Conservation (phyloP, 2,797 vertebrate genomes). For the Mormyrops boulengeri region DNA sequence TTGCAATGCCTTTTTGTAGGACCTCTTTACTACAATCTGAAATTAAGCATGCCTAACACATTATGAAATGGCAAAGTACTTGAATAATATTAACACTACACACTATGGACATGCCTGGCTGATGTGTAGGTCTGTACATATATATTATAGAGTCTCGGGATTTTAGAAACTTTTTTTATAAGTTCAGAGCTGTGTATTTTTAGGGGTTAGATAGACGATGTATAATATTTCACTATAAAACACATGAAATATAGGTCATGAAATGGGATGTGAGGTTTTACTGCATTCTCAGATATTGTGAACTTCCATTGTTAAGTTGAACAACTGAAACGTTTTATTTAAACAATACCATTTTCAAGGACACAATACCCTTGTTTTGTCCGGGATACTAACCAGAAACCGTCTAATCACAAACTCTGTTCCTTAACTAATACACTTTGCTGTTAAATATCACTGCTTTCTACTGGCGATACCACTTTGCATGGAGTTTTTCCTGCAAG, state of each 20-base stretch:
- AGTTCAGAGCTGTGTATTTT: neutral
- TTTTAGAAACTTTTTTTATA: neutral
- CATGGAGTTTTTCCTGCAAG: neutral
- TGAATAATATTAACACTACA: neutral
- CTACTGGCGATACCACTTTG: neutral
- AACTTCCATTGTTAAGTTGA: neutral
- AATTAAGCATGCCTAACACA: neutral
- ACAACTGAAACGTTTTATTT: neutral
- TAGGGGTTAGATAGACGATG: neutral
- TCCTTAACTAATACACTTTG: neutral
- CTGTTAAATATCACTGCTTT: neutral
- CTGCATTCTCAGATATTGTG: neutral
- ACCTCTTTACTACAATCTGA: neutral
- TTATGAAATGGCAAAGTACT: neutral
- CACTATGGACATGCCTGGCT: neutral
- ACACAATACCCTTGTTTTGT: neutral
- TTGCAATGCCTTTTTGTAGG: neutral
- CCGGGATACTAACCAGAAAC: neutral
- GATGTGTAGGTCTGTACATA: neutral
- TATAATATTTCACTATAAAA: neutral
- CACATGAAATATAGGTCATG: neutral
- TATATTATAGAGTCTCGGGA: neutral
- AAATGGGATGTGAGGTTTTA: neutral
- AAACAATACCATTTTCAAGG: neutral
- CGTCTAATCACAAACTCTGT: neutral